Conservation (phyloP, 2,113 vertebrate genomes). For the Orycteropus afer region DNA sequence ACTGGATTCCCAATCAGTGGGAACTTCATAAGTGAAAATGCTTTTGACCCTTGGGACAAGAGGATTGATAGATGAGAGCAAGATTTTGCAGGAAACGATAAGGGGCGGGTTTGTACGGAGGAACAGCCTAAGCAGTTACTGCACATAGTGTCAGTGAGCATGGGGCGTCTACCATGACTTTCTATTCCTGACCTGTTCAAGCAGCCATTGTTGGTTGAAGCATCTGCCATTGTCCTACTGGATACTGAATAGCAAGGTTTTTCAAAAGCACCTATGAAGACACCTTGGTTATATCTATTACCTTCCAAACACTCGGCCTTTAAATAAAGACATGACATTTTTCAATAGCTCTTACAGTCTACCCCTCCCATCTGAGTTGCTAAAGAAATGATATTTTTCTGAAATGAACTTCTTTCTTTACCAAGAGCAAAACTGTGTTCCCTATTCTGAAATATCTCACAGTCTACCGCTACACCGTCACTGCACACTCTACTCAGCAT, state of each 20-base stretch:
- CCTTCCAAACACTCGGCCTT: constrained; percentile 12
- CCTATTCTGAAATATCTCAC: constrained; percentile 48
- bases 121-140: neutral
- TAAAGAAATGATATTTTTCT: constrained; percentile 64
- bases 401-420: constrained; percentile 58
- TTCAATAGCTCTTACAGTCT: constrained; percentile 49
- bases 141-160: neutral
- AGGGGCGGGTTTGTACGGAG: neutral
- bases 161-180: neutral
- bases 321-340: constrained; percentile 23
- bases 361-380: constrained; percentile 23
- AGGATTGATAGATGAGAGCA: neutral
- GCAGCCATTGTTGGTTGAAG: neutral
- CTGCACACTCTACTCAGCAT: neutral
- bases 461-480: neutral
- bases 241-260: neutral
- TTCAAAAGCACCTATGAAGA: neutral
- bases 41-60: neutral
- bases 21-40: neutral
- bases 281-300: neutral
- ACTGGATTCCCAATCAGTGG: too few species aligned
- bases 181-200: neutral
- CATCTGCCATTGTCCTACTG: neutral
- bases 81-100: neutral
- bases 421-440: neutral